Base-by-base conservation (phyloP, 1,140 invertebrate genomes). In the Andrena cerasifolii region DNA sequence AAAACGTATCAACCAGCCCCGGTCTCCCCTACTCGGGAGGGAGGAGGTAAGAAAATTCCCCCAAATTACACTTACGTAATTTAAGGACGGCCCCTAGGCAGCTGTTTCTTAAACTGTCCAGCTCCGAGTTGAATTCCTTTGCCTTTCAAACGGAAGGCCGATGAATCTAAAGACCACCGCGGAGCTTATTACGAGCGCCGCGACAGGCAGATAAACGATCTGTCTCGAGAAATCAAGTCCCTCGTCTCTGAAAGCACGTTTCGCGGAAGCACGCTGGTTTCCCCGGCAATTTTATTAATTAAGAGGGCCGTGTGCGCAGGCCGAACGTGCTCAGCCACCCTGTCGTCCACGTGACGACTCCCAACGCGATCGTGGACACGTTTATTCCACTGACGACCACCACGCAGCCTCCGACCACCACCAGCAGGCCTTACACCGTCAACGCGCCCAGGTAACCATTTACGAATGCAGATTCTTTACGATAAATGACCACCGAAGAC, bases 301-400 rank as follows among this genome's bases (percentile, higher is more conserved):
- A 51, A 47, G 26, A 43, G n/a, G 71, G 33, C 16, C n/a, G 10
- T 76, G 47, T 72, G 62, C 73, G 33, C 83, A 92, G 91, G 62
- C 86, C 89, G 12, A 92, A 92, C 61, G 82, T 88, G 63, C 75
- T 91, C 18, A 91, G 88, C 79, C 90, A 91, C 83, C 89, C 89
- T 54, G 86, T 86, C 14, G 85, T 90, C 33, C 90, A 90, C 70
- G 89, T 91, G 67, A 91, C 91, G 36, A 92, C 91, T 10, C 91
- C 90, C n/a, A 92, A 92, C 66, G 89, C 88, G 58, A 90, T 91
- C 78, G 85, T 90, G 28, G 90, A 91, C 73, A 89, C 88, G 28
- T 90, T 89, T 49, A 85, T 90, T 45, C 90, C 91, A 18, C 43
- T 90, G 72, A 90, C 90, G 8, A 90, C 90, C 26, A 91, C 90